A percentile compares a stretch with the other conserved stretches of the same genome.
Conservation (phyloP, 2,888 invertebrate species). For the Eupithecia pulchellata region DNA sequence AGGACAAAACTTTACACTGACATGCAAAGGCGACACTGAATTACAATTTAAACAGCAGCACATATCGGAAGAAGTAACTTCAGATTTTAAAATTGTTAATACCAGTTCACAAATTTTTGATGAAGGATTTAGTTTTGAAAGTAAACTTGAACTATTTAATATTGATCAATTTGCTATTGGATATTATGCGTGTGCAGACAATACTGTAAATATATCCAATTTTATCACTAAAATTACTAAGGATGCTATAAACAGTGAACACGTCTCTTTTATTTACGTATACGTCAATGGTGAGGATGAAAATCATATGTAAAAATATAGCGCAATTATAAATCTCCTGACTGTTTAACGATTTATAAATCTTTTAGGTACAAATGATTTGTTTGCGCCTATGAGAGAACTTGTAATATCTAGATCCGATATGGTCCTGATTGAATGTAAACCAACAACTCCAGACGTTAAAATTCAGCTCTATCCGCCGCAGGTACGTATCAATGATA, state of each 20-base stretch:
- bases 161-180: conserved; percentile 81
- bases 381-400: conserved; percentile 76
- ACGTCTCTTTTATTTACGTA: conserved; percentile 73
- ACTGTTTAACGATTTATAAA: conserved; percentile 51
- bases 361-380: conserved; percentile 74
- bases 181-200: conserved; percentile 84
- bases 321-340: not conserved
- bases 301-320: not conserved
- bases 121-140: conserved; percentile 68
- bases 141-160: conserved; percentile 73
- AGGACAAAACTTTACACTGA: conserved; percentile 72
- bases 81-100: conserved; percentile 50
- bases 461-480: conserved; percentile 59
- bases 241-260: conserved; percentile 69
- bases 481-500: conserved; percentile 70
- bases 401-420: conserved; percentile 57
- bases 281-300: conserved; percentile 77
- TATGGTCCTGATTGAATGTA: conserved; percentile 75
- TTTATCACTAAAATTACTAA: conserved; percentile 59
- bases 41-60: conserved; percentile 72
- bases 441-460: conserved; percentile 77
- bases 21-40: conserved; percentile 64
- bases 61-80: conserved; percentile 63
- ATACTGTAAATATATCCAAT: conserved; percentile 55
- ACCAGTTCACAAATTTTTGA: conserved; percentile 46